Evolutionary conservation across 2,113 vertebrate species (phyloP), one percentile per base, ranked within the genome.

Genomic region (Daubentonia madagascariensis): DNA sequence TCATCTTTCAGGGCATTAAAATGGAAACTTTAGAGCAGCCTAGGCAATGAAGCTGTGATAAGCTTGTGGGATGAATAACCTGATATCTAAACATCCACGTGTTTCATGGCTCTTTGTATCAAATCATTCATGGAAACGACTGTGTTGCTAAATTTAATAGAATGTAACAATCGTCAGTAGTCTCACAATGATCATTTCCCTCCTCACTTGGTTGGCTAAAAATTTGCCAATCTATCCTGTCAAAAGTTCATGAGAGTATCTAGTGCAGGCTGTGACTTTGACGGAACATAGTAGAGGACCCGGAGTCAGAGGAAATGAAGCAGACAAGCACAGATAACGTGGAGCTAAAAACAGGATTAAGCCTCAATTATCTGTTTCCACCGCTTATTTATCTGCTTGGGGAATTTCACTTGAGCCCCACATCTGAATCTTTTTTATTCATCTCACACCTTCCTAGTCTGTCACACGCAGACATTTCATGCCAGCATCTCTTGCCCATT

Each of bases 271-370:
- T 79, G 10, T 32, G 5, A 13, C 54, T n/a, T 1, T 13, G 25
- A 83, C 3, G 81, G 10, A 13, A 30, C 0, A 3, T 22, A 6
- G 32, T 1, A 32, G 22, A 52, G 35, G 81, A 52, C 18, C 2
- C 2, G 25, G 43, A 48, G 5, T 52, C 25, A 3, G 2, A 18
- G 52, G 73, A 23, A 37, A 50, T 0, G 2, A 11, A 57, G 52
- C 45, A n/a, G 67, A 37, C 18, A 70, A 0, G 1, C 22, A 1
- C 18, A 18, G 45, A 43, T 12, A 8, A 25, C 0, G 11, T 5
- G 63, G 45, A 43, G 30, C 22, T 35, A n/a, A 50, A 52, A 32
- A 12, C 1, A 28, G 3, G 0, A 23, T 30, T 37, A 30, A 13
- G 45, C 9, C 3, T 30, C 54, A 4, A 30, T 20, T 25, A 67